Evolutionary conservation across 2,113 vertebrate genomes (phyloP).

Genomic region (Ovis aries): DNA sequence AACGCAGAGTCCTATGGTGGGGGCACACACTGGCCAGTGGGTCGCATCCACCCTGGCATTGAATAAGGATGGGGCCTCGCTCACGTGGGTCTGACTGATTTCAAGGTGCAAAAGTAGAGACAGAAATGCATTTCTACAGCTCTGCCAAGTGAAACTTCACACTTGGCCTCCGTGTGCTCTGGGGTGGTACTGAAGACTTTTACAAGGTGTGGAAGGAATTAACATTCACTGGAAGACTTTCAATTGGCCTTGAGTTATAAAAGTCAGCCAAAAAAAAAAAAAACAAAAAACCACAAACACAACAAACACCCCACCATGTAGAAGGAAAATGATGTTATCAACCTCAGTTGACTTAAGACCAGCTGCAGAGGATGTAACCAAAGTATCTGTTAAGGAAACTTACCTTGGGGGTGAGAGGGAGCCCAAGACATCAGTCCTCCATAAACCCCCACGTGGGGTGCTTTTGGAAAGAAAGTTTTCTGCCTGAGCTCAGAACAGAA

Average conservation of each 20-base stretch:
- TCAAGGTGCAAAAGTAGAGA: not conserved
- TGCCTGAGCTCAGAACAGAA: not conserved
- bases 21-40: accelerated
- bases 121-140: not conserved
- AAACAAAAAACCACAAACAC: not conserved
- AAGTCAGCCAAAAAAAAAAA: not conserved
- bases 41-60: accelerated
- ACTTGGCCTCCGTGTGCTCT: not conserved
- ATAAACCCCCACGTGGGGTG: not conserved
- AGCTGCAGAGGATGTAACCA: not conserved
- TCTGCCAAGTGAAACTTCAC: not conserved
- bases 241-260: not conserved
- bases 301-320: not conserved
- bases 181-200: not conserved
- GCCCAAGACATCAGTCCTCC: not conserved
- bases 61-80: not conserved
- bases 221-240: not conserved
- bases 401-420: not conserved
- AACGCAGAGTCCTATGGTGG: not conserved
- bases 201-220: conserved; percentile 7
- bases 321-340: not conserved
- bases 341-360: not conserved
- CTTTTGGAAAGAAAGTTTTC: conserved; percentile 25
- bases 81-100: not conserved
- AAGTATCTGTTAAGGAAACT: not conserved